Evolutionary conservation across 1,140 invertebrate genomes (phyloP), one percentile per base, ranked within the genome.

Genomic region (Aphaenogaster ashmeadi): DNA sequence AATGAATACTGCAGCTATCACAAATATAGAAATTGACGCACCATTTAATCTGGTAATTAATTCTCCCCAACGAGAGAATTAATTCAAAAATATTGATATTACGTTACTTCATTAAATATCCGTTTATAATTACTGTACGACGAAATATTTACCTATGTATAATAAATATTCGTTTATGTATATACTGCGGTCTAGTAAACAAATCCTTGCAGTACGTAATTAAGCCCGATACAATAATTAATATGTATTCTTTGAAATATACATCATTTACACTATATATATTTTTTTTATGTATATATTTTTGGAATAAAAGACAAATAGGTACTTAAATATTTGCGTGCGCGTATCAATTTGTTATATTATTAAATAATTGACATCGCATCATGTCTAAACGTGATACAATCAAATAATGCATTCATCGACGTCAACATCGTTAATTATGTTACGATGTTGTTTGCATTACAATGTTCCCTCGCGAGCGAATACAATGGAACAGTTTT

Each of bases 131-230:
- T 74, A 72, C 60, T 79, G 7, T 21, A 47, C 41, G 67, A 74
- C 41, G 41, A 83, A 83, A 83, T 56, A 83, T 83, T 83, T 60
- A 81, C 64, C 64, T 67, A 44, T 67, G 5, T 9, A 44, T 47
- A 60, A 74, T 72, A 58, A 58, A 74, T 62, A 83, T 74, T 47
- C 52, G 11, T 6, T 11, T 15, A 11, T 47, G 7, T 36, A n/a
- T 36, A n/a, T 58, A 72, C 18, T 13, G 52, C 27, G 6, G 67
- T 72, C 52, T 60, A 47, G 27, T 47, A 58, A 74, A 58, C 41
- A 83, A 74, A 58, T 58, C 38, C 27, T 44, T 69, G 4, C 52
- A 38, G 21, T 27, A 33, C 18, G 44, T 74, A 83, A 83, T 74
- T 74, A 74, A 58, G 44, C 21, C 33, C 11, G 50, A 38, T 52